Evolutionary conservation across 2,888 invertebrate species (phyloP), one percentile per base, ranked within the genome.

Genomic region (Limnephilus rhombicus): DNA sequence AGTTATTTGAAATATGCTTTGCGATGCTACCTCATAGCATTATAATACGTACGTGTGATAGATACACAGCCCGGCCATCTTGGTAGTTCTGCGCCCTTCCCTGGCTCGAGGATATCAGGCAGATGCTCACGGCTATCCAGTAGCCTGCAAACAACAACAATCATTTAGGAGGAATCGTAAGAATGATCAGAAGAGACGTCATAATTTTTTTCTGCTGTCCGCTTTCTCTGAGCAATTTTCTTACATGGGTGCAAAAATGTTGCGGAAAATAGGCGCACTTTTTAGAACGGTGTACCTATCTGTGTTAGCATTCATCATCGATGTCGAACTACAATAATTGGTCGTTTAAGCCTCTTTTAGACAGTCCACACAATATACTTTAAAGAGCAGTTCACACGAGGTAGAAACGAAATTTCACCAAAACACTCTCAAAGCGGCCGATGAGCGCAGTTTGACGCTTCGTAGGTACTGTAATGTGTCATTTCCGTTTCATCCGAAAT

Each of bases 31-130:
- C n/a, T n/a, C n/a, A n/a, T 68, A 18, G 24, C 24, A 53, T 34
- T 53, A n/a, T 7, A 89, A 80, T 34, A n/a, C 91, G 49, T 80
- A 91, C 91, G 15, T 85, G 85, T n/a, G 83, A 31, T n/a, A 86
- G 15, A 86, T 80, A 91, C 37, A 91, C 18, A 45, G 91, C 41
- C 45, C 91, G 41, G 41, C 81, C 87, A 86, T 91, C 91, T 80
- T 82, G 37, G 29, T 85, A 86, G 34, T 81, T 86, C 24, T 90
- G 90, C 9, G 83, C n/a, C 9, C 53, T 82, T 53, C 90, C 85
- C 24, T 31, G 34, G 31, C 68, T 41, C 12, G 53, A 29, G 53
- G 85, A 29, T 45, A 90, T 13, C 45, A 90, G 90, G 31, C 80
- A 90, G 53, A 90, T 13, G 24, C 49, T 83, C 53, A 31, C 53